phyloP scores from a whole-genome alignment of 2,113 vertebrate species.

The Salminus brasiliensis region DNA sequence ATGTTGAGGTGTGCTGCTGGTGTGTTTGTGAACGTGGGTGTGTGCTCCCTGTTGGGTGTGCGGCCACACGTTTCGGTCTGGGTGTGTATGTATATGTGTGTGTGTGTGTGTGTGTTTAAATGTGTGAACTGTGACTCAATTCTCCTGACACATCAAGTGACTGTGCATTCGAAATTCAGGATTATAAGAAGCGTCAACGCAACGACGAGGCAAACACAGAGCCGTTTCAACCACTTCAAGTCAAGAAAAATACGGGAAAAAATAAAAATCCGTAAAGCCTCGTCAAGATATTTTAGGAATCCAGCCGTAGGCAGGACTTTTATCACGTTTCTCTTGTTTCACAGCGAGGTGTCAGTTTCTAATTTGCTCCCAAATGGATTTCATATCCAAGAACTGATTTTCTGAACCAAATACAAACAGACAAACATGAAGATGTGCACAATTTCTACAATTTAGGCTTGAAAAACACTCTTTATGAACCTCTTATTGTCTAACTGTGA shows the following conservation, averaged over 20 bases:
- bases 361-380: neutral
- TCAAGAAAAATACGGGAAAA: neutral
- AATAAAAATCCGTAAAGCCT: neutral
- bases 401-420: neutral
- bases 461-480: neutral
- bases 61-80: slow-evolving; percentile 23
- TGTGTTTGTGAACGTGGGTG: slow-evolving; percentile 36
- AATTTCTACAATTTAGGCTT: neutral
- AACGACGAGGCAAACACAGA: too few species aligned
- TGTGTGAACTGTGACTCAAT: slow-evolving; percentile 17
- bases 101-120: slow-evolving; percentile 25
- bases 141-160: slow-evolving; percentile 7
- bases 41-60: slow-evolving; percentile 14
- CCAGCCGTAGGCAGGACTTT: neutral
- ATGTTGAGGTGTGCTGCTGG: slow-evolving; percentile 51
- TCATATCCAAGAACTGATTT: neutral
- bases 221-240: neutral
- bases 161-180: neutral
- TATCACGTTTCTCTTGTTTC: neutral
- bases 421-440: neutral
- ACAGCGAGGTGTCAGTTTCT: neutral
- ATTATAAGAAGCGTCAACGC: neutral
- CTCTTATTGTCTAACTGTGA: neutral
- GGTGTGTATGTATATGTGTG: slow-evolving; percentile 43
- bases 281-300: neutral